Base-by-base conservation (phyloP, 2,888 invertebrate genomes). In the Phasia obesa region DNA sequence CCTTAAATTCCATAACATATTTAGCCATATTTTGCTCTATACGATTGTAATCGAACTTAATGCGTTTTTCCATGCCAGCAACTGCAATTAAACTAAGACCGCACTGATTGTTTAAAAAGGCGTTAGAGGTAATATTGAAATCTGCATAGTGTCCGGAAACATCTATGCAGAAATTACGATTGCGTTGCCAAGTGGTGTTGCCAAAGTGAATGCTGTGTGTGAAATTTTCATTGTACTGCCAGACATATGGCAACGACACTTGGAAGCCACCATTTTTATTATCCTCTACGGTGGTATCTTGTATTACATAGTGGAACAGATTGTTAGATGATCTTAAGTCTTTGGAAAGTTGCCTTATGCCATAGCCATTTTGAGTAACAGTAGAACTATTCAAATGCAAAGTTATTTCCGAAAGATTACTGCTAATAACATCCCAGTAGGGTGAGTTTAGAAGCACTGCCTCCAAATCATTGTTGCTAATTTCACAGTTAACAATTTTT, bases 271-370 rank as follows among this genome's bases (percentile, higher is more conserved):
- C 97, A 27, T 94, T 94, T 79, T 93, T 93, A 88, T 99, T 99
- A 85, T 96, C 93, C 89, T 97, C 96, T 83, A 99, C 94, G 0
- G 95, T 94, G 80, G 96, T 96, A 87, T 97, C 96, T 90, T 96
- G 96, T 60, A 99, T 91, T 27, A 96, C 93, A 93, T 99, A 99
- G 89, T 99, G 98, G 92, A 98, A 99, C 0, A 99, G 93, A 92
- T 99, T 99, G 88, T 99, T 99, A 0, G 99, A 98, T 84, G 97
- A 96, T 86, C 98, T 94, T 86, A 99, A 94, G 91, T 99, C 98
- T 88, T 97, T 94, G 53, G 98, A 97, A 87, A 97, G 96, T 87
- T 99, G 98, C 73, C 94, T 93, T 84, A 99, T 94, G 15, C 98
- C 97, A 89, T 94, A 94, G 0, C 96, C 96, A 90, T 99, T 99